phyloP scores from a whole-genome alignment of 2,797 vertebrate species.

The Buphagus erythrorhynchus region DNA sequence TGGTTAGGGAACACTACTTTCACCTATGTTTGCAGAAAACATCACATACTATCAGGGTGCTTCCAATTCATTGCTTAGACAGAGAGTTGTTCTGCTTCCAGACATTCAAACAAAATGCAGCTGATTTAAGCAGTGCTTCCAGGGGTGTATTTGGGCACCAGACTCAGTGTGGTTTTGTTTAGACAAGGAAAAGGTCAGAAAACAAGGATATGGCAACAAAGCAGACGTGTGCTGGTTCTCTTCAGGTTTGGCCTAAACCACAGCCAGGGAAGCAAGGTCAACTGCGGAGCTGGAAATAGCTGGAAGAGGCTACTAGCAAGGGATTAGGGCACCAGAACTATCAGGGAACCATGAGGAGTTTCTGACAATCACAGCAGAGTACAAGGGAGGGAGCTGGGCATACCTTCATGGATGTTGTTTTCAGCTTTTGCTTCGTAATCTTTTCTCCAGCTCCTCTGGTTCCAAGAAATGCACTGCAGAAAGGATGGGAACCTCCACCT shows the following conservation, averaged over 20 bases:
- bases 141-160: neutral
- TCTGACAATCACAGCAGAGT: neutral
- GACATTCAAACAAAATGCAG: neutral
- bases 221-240: neutral
- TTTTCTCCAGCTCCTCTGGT: slow-evolving; percentile 22
- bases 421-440: neutral
- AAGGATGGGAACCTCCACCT: slow-evolving; percentile 42
- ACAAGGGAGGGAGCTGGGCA: neutral
- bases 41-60: neutral
- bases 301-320: neutral
- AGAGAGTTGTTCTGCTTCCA: neutral
- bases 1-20: neutral
- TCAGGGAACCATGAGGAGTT: neutral
- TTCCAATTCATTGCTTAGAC: neutral
- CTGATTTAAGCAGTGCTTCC: neutral
- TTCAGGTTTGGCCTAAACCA: neutral
- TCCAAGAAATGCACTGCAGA: slow-evolving; percentile 51
- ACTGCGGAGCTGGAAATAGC: neutral
- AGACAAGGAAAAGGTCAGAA: neutral
- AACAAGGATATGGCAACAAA: neutral
- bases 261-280: neutral
- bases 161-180: neutral
- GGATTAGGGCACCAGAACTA: neutral
- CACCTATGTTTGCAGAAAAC: neutral
- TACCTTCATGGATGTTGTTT: slow-evolving; percentile 12